Evolutionary conservation across 30 jellyfish, hydroid and myxozoan species (phyloP).

Genomic region (Haliclystus octoradiatus): DNA sequence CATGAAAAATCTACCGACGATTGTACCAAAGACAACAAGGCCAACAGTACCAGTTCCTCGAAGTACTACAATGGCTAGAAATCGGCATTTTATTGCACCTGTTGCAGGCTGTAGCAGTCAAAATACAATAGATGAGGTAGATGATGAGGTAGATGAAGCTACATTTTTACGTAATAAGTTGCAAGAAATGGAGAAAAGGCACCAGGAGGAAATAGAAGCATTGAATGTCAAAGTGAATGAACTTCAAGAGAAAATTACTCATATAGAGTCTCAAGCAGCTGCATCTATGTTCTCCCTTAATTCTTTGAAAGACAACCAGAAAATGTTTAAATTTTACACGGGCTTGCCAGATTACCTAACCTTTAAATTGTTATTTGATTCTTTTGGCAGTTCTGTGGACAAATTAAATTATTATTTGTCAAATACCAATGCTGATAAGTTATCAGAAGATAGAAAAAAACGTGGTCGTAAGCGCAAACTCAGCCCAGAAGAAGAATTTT

Average conservation of each 20-base stretch:
- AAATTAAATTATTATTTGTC: too few species aligned
- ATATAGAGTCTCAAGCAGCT: too few species aligned
- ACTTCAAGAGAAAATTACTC: too few species aligned
- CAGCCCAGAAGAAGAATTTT: neutral
- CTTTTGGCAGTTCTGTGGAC: neutral
- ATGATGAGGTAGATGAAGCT: neutral
- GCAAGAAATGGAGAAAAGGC: too few species aligned
- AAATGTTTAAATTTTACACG: neutral
- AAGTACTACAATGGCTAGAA: neutral
- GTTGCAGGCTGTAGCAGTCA: neutral
- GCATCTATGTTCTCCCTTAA: neutral
- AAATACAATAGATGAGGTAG: neutral
- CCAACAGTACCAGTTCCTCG: neutral
- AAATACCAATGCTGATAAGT: too few species aligned
- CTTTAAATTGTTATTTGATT: neutral
- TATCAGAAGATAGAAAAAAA: too few species aligned
- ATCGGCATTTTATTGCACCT: neutral
- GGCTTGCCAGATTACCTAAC: neutral
- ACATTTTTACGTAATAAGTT: neutral
- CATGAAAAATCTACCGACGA: neutral
- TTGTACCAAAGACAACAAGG: neutral
- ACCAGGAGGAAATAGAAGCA: slow-evolving; percentile 2
- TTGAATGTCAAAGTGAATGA: too few species aligned
- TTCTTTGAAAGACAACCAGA: neutral
- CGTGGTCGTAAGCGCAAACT: neutral